phyloP scores from a whole-genome alignment of 1,140 invertebrate species.

The Agraylea sexmaculata region DNA sequence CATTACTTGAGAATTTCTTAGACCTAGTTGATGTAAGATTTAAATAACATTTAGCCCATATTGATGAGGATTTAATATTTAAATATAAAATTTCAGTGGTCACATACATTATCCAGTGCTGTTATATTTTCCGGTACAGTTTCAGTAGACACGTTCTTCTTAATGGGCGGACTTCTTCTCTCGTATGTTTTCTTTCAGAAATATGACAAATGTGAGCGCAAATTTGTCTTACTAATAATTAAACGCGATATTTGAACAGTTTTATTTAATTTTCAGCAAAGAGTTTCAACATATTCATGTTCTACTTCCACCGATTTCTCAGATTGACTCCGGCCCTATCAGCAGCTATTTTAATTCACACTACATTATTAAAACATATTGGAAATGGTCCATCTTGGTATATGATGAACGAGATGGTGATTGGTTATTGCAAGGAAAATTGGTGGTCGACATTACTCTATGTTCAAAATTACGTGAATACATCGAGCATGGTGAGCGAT shows the following conservation, averaged over 20 bases:
- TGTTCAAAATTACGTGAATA: conserved; percentile 41
- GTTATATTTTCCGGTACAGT: conserved; percentile 31
- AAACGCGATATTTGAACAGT: conserved; percentile 11
- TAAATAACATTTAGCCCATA: background rate
- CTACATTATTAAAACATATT: conserved; percentile 41
- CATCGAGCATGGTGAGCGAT: conserved; percentile 29
- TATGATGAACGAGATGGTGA: conserved; percentile 24
- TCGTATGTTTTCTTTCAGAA: conserved; percentile 42
- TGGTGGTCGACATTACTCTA: conserved; percentile 46
- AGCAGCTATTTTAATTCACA: conserved; percentile 40
- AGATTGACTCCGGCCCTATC: conserved; percentile 49
- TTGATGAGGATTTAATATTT: conserved; percentile 6
- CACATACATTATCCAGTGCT: conserved; percentile 21
- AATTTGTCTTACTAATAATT: conserved; percentile 11
- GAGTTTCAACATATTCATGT: conserved; percentile 29
- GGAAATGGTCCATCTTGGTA: conserved; percentile 48
- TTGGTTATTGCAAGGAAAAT: conserved; percentile 29
- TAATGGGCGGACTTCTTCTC: conserved; percentile 43
- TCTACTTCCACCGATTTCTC: conserved; percentile 44
- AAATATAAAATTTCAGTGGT: conserved; percentile 31
- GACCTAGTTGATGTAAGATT: conserved; percentile 22
- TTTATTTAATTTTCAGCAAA: conserved; percentile 20
- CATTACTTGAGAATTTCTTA: conserved; percentile 25
- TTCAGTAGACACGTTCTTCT: conserved; percentile 46
- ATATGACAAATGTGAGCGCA: conserved; percentile 29